Conservation (phyloP, 2,888 invertebrate genomes). For the Aricia artaxerxes region DNA sequence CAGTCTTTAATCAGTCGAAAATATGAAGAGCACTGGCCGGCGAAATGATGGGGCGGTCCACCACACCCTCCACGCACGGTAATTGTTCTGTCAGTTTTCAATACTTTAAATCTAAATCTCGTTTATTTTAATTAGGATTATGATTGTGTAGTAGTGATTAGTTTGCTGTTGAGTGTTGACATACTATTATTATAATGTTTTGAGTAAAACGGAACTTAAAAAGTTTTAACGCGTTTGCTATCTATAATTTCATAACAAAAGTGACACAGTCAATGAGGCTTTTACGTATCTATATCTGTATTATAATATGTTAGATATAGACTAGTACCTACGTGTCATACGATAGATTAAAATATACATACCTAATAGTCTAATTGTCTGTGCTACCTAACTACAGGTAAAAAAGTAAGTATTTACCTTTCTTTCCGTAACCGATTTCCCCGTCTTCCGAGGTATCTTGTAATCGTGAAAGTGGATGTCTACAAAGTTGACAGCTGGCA, state of each 20-base stretch:
- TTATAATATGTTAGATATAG: no score
- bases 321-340: no score
- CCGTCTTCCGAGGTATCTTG: constrained; percentile 50
- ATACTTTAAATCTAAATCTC: constrained; percentile 17
- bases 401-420: constrained; percentile 58
- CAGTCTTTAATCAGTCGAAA: constrained; percentile 71
- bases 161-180: no score
- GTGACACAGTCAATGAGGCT: no score
- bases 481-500: constrained; percentile 70
- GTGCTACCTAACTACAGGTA: neutral
- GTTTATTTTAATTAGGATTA: constrained; percentile 5
- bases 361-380: no score
- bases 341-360: no score
- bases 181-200: no score
- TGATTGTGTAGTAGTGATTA: neutral
- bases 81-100: constrained; percentile 67
- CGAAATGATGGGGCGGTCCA: constrained; percentile 67
- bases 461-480: constrained; percentile 66
- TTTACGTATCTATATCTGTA: no score
- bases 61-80: constrained; percentile 66
- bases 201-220: no score
- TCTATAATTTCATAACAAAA: no score
- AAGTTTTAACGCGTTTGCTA: no score
- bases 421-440: constrained; percentile 58
- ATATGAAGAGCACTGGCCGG: constrained; percentile 70